Base-by-base conservation (phyloP, 2,113 vertebrate species). In the Melospiza georgiana region DNA sequence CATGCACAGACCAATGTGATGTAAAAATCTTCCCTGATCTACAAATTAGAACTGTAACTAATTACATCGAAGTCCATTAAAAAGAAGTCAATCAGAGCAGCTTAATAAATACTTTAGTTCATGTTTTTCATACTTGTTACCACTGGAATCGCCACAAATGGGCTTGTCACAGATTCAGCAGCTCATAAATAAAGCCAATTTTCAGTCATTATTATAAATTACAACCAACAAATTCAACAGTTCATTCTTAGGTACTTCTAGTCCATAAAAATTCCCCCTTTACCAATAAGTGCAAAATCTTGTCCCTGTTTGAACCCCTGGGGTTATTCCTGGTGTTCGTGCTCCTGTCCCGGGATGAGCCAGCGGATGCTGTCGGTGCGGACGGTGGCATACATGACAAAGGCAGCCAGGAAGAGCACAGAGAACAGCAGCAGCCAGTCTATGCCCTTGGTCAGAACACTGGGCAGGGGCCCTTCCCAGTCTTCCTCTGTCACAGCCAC, bases 381-480 rank as follows among this genome's bases (percentile, higher is more conserved):
- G 43, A 99, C 31, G 28, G 99, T 98, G 23, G 99, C 99, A 1
- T 99, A 99, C 72, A 98, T 21, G 20, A 98, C 97, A 75, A 99
- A 99, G 77, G 97, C 96, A 4, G 98, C 97, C 96, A 99, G 98
- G 96, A 99, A 99, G 68, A 99, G 97, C 84, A 99, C 83, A 4
- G 99, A 99, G 91, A 99, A 99, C 44, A 99, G 98, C 4, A 99
- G 98, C 82, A 99, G 96, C 99, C 99, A 99, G 96, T 99, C 99
- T 20, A 99, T 97, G 92, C 98, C 98, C 91, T 96, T 99, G 6
- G 98, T 97, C 12, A 99, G 96, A 28, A 98, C 96, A 2, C 98
- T 98, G 5, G 98, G 98, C 68, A 99, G 97, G 44, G 99, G 99
- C 9, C 99, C 99, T 7, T 96, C 81, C 71, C 62, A 98, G 94